Percentiles rank a stretch among this genome's conserved stretches.
Evolutionary conservation across 2,888 invertebrate species (phyloP).

Genomic region (Athalia rosae): DNA sequence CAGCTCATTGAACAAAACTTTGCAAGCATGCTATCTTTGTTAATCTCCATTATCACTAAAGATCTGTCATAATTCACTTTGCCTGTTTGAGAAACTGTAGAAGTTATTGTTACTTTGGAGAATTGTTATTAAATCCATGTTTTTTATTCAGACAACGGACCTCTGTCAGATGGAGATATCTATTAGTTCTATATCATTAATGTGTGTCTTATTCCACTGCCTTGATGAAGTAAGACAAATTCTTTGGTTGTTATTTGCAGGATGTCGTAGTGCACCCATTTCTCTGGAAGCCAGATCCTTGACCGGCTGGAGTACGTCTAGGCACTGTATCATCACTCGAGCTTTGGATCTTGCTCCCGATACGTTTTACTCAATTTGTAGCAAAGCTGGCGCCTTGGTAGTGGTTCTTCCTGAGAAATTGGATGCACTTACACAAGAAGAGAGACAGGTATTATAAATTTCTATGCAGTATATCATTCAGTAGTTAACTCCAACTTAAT

Average conservation of each 20-base stretch:
- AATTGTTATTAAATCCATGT: too few relatives aligned
- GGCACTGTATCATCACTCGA: conserved; percentile 90
- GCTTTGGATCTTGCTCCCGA: conserved; percentile 88
- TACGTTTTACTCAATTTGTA: conserved; percentile 83
- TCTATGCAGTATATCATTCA: not conserved
- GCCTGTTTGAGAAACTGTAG: conserved; percentile 35
- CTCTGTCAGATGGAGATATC: too few relatives aligned
- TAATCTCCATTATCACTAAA: not conserved
- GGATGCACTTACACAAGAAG: conserved; percentile 78
- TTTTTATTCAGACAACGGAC: too few relatives aligned
- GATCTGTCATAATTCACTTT: conserved; percentile 24
- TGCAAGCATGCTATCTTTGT: not conserved
- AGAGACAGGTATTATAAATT: conserved; percentile 79
- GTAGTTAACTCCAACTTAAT: not conserved
- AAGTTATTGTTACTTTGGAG: conserved; percentile 38
- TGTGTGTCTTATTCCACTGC: too few relatives aligned
- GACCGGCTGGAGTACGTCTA: conserved; percentile 88
- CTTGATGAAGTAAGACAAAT: too few relatives aligned
- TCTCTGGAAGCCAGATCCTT: conserved; percentile 93
- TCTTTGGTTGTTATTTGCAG: conserved; percentile 72
- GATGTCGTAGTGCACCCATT: conserved; percentile 89
- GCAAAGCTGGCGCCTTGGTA: conserved; percentile 90
- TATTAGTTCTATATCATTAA: conserved; percentile 41
- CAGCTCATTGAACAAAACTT: not conserved
- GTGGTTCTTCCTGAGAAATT: conserved; percentile 87